phyloP scores from a whole-genome alignment of 2,888 invertebrate species.

The Pterostichus niger region DNA sequence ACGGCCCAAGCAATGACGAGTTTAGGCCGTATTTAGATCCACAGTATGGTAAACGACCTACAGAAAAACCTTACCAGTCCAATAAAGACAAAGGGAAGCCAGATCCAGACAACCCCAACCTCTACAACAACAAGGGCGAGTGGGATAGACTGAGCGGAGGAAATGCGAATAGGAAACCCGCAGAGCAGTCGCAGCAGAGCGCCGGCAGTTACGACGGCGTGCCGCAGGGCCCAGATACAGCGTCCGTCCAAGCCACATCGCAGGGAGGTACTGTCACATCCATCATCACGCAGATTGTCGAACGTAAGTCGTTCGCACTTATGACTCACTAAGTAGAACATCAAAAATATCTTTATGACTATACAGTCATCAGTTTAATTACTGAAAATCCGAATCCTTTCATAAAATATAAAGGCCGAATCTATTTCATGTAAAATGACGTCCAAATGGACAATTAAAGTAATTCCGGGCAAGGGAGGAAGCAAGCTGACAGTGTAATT shows the following conservation, averaged over 20 bases:
- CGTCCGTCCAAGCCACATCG: constrained; percentile 56
- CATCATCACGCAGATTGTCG: constrained; percentile 74
- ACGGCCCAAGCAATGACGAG: constrained; percentile 22
- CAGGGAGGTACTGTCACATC: constrained; percentile 75
- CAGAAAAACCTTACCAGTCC: constrained; percentile 9
- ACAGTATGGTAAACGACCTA: background rate
- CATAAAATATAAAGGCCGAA: constrained; percentile 52
- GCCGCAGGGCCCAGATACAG: constrained; percentile 37
- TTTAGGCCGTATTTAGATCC: constrained; percentile 24
- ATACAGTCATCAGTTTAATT: constrained; percentile 1
- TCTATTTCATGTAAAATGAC: constrained; percentile 51
- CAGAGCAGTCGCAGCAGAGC: background rate
- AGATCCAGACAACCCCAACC: constrained; percentile 37
- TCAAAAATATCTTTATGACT: background rate
- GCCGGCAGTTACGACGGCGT: background rate
- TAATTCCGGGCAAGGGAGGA: constrained; percentile 46
- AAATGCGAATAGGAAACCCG: background rate
- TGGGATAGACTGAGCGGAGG: constrained; percentile 1
- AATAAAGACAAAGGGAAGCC: constrained; percentile 38
- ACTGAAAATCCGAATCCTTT: constrained; percentile 25
- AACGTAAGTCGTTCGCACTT: constrained; percentile 53
- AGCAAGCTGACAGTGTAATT: constrained; percentile 61
- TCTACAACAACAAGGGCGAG: constrained; percentile 6
- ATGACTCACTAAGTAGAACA: constrained; percentile 13
- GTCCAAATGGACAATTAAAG: constrained; percentile 56